Evolutionary conservation across 2,888 invertebrate species (phyloP), one percentile per base, ranked within the genome.

Genomic region (Coremacera marginata): DNA sequence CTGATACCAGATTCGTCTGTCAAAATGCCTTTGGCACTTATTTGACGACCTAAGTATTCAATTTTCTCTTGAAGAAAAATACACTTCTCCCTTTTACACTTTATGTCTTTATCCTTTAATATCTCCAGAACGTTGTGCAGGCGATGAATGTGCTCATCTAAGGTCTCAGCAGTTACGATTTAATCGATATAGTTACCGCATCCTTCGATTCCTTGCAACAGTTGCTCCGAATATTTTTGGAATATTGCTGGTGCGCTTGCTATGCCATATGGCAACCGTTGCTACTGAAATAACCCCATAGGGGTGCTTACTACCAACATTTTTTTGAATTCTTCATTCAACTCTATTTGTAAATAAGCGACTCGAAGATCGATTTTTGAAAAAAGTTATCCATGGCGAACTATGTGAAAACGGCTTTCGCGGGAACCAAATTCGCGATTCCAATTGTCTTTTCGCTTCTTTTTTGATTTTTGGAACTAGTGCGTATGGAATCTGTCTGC

Each of bases 181-280:
- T 85, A 87, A 73, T 88, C 86, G 27, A 84, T 77, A 78, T 83
- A 87, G 80, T 80, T 81, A 44, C 78, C 83, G n/a, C 84, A 83
- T 5, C 79, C 82, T 3, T 84, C 80, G 2, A 85, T 79, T 5
- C 84, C 86, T 63, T 78, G 76, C 11, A 89, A 78, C 49, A 87
- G 77, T 57, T 83, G 77, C 78, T 89, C 89, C 55, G 88, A 70
- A 55, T 73, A 67, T 52, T 73, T 78, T 76, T 73, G 74, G 55
- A 76, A 76, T 31, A 79, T 80, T 63, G 87, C 85, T 7, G 84
- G 84, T 9, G 86, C 84, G 19, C 88, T 87, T 5, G 84, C 83
- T n/a, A 88, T 84, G 11, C 88, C 89, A 81, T 84, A 88, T 3
- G 87, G 85, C 51, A 88, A 76, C 31, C 88, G 81, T 52, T 85